A percentile compares a stretch with the other conserved stretches of the same genome.
These are phyloP conservation scores for Anser cygnoides DNA, from an alignment of 2,113 vertebrate genomes.

Conservation along the genomic window DNA sequence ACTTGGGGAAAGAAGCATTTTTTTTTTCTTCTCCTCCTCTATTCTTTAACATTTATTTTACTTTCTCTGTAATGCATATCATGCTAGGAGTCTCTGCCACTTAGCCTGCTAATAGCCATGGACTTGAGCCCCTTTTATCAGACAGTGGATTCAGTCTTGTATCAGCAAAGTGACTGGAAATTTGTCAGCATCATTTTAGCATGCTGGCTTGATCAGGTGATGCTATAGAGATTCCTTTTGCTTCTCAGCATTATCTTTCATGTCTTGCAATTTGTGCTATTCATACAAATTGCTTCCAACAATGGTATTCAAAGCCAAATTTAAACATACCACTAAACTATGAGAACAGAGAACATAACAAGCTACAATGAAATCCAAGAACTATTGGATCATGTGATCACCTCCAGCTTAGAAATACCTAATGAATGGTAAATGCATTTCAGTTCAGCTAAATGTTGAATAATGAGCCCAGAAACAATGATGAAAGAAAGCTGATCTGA, in stretches of 20 bases:
- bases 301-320: conserved; percentile 52
- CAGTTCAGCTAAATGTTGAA: conserved; percentile 53
- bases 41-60: neutral
- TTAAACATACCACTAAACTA: conserved; percentile 52
- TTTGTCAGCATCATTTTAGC: conserved; percentile 1
- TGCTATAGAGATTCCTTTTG: conserved; percentile 28
- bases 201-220: neutral
- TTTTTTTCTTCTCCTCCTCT: neutral
- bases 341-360: conserved; percentile 5
- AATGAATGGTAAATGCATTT: conserved; percentile 54
- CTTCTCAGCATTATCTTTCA: conserved; percentile 16
- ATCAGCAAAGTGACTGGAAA: neutral
- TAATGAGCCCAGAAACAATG: conserved; percentile 64
- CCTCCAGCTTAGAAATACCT: conserved; percentile 44
- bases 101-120: neutral
- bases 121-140: neutral
- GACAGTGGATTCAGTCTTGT: neutral
- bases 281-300: conserved; percentile 30
- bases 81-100: neutral
- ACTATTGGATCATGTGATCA: conserved; percentile 1
- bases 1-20: neutral
- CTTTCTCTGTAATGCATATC: neutral
- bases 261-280: conserved; percentile 44
- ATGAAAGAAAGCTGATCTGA: conserved; percentile 42
- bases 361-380: conserved; percentile 8